These are phyloP conservation scores for Lithobates pipiens DNA, from an alignment of 2,797 vertebrate genomes.

Conservation along the genomic window DNA sequence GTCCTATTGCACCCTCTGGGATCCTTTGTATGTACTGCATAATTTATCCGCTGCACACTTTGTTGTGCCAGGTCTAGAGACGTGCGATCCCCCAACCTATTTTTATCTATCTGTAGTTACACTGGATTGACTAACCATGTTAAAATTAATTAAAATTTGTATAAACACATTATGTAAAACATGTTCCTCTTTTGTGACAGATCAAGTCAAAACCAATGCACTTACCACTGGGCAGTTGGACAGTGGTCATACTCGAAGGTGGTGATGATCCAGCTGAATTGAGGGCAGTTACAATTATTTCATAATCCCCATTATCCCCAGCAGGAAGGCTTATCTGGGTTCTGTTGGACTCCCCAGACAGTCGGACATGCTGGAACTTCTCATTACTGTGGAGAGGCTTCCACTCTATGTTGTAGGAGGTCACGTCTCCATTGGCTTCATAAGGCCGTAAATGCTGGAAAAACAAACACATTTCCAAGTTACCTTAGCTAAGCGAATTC, in stretches of 20 bases:
- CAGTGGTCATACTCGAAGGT: slow-evolving; percentile 73
- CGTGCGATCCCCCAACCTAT: no score
- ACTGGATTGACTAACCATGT: no score
- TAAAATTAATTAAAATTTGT: no score
- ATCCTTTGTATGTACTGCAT: no score
- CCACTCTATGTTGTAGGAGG: slow-evolving; percentile 74
- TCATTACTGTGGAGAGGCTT: slow-evolving; percentile 60
- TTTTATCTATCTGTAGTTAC: no score
- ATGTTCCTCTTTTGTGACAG: neutral
- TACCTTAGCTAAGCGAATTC: neutral
- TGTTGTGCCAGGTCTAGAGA: no score
- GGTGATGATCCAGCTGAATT: slow-evolving; percentile 75
- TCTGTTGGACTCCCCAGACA: slow-evolving; percentile 67
- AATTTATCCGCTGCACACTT: no score
- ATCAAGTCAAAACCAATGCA: neutral
- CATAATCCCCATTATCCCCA: slow-evolving; percentile 65
- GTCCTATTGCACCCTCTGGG: no score
- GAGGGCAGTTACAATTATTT: slow-evolving; percentile 73
- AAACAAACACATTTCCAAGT: slow-evolving; percentile 4
- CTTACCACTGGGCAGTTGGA: slow-evolving; percentile 74
- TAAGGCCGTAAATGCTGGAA: slow-evolving; percentile 71
- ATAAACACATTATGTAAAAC: no score
- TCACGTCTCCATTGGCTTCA: slow-evolving; percentile 77
- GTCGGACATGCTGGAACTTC: slow-evolving; percentile 50
- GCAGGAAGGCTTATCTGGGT: slow-evolving; percentile 71